These are phyloP conservation scores for Ispidina picta DNA, from an alignment of 2,797 vertebrate genomes.

Conservation along the genomic window DNA sequence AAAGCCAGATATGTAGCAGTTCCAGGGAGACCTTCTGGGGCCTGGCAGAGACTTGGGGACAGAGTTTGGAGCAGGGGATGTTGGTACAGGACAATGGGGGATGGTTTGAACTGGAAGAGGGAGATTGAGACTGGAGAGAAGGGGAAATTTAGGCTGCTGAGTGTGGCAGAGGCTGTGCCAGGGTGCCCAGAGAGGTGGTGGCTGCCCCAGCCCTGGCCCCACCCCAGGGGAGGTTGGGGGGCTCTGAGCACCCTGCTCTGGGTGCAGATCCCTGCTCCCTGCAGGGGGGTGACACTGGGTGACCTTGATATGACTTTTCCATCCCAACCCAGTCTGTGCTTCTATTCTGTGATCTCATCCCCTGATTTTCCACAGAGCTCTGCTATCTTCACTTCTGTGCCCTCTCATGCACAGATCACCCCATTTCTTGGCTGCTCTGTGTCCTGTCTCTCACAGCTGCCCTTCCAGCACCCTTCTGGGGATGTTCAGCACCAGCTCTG, in stretches of 20 bases:
- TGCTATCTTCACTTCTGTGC: neutral
- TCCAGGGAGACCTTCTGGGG: neutral
- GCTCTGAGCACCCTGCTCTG: neutral
- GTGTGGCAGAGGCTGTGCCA: no score
- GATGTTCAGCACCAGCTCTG: rapidly evolving
- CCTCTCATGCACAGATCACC: neutral
- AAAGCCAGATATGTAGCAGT: neutral
- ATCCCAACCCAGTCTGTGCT: neutral
- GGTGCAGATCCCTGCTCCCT: neutral
- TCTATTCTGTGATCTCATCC: neutral
- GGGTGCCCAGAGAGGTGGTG: no score
- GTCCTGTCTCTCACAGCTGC: neutral
- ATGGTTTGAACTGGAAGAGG: neutral
- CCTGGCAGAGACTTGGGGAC: no score
- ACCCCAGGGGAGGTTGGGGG: neutral
- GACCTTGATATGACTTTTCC: neutral
- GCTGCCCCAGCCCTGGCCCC: neutral
- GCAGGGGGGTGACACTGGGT: neutral
- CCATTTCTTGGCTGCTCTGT: neutral
- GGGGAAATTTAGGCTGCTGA: no score
- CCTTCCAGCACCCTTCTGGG: neutral
- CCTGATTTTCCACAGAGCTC: neutral
- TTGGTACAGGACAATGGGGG: rapidly evolving
- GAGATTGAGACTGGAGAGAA: no score
- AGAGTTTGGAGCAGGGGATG: neutral